Conservation (phyloP, 2,113 vertebrate species). For the Myocastor coypus region DNA sequence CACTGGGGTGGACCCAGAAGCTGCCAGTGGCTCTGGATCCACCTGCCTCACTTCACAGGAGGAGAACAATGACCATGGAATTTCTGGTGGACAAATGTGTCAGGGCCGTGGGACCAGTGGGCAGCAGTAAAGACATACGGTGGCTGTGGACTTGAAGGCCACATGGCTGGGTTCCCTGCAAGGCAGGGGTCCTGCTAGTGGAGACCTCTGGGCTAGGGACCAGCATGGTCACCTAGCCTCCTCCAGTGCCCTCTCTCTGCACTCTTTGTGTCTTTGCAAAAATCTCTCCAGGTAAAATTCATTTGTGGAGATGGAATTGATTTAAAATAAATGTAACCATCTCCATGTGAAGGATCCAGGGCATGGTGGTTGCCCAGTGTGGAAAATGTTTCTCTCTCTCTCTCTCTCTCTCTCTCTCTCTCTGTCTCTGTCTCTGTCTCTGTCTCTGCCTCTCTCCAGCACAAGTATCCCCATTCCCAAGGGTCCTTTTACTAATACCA, state of each 20-base stretch:
- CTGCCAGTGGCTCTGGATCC: accelerated
- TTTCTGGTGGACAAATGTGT: accelerated
- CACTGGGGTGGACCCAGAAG: accelerated
- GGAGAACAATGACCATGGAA: neutral
- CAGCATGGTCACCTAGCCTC: neutral
- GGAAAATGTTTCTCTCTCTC: neutral
- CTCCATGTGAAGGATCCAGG: accelerated
- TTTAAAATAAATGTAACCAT: neutral
- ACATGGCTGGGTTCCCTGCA: neutral
- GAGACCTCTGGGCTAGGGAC: neutral
- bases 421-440: neutral
- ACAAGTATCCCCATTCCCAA: neutral
- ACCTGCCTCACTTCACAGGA: neutral
- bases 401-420: too few relatives aligned
- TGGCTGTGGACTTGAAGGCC: neutral
- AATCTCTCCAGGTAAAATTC: neutral
- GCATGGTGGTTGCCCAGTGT: accelerated
- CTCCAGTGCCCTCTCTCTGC: neutral
- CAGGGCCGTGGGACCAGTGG: accelerated
- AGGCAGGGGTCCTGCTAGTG: neutral
- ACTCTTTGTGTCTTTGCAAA: neutral
- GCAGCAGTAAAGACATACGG: accelerated
- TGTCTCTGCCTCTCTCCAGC: neutral
- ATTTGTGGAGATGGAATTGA: neutral
- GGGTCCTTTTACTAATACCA: neutral